Evolutionary conservation across 2,888 invertebrate genomes (phyloP).

Genomic region (Acanthosepion lycidas): DNA sequence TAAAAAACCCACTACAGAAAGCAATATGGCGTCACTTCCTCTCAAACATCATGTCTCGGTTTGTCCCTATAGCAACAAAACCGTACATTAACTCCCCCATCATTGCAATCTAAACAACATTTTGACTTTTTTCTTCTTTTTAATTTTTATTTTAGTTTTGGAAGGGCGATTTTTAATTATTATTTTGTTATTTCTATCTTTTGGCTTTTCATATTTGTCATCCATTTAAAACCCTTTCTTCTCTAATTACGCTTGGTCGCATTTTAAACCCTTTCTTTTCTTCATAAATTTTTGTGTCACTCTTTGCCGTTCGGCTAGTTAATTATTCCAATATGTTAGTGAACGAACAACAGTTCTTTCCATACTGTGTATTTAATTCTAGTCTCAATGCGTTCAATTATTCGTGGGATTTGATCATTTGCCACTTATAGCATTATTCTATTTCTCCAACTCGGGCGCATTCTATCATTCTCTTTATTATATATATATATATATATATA

Average conservation of each 20-base stretch:
- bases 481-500: too few species aligned
- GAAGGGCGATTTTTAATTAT: too few species aligned
- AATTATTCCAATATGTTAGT: too few species aligned
- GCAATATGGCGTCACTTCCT: neutral
- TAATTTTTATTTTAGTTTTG: neutral
- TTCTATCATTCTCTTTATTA: too few species aligned
- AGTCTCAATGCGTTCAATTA: too few species aligned
- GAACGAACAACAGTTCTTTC: too few species aligned
- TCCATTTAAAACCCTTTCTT: neutral
- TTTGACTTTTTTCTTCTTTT: neutral
- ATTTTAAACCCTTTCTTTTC: neutral
- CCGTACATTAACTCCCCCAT: neutral
- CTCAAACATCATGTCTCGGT: neutral
- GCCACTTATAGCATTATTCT: too few species aligned
- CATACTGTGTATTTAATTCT: too few species aligned
- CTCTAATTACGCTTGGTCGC: neutral
- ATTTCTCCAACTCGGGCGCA: too few species aligned
- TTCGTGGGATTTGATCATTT: too few species aligned
- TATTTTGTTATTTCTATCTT: neutral
- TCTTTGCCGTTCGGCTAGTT: neutral
- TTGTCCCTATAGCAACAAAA: neutral
- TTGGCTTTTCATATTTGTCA: neutral
- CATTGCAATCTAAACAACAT: neutral
- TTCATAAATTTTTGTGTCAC: neutral
- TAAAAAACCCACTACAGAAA: neutral